Conservation (phyloP, 2,888 invertebrate species). For the Drosophila mimica region DNA sequence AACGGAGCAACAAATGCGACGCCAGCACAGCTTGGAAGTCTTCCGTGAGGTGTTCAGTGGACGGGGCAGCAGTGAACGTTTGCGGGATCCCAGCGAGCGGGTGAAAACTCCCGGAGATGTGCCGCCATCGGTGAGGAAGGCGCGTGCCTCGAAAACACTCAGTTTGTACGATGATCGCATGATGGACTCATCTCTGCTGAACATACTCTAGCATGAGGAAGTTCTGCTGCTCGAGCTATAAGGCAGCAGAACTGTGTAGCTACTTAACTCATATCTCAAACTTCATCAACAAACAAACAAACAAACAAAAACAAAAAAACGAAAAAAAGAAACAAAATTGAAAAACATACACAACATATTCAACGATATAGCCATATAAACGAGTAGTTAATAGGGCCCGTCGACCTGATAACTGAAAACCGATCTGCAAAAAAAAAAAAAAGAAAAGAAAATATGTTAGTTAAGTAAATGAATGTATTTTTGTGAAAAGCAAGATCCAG, state of each 20-base stretch:
- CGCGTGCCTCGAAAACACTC: constrained; percentile 90
- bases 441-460: background rate
- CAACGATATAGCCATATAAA: constrained; percentile 74
- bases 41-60: constrained; percentile 91
- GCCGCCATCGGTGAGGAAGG: constrained; percentile 91
- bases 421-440: constrained; percentile 20
- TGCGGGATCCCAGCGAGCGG: constrained; percentile 91
- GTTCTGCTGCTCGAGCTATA: constrained; percentile 85
- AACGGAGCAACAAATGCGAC: constrained; percentile 82
- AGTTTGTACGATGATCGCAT: constrained; percentile 95
- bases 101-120: constrained; percentile 94
- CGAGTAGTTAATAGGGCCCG: constrained; percentile 45
- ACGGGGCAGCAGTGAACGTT: constrained; percentile 87
- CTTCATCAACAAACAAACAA: constrained; percentile 44
- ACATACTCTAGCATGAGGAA: constrained; percentile 85
- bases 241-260: constrained; percentile 69
- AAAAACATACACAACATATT: constrained; percentile 53
- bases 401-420: constrained; percentile 43
- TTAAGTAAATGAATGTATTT: constrained; percentile 37
- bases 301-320: background rate
- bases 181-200: constrained; percentile 87
- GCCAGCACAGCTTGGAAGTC: constrained; percentile 91
- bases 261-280: constrained; percentile 64
- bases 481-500: constrained; percentile 39
- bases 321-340: background rate